These are phyloP conservation scores for Brachypterus glaber DNA, from an alignment of 2,888 invertebrate species.

Conservation along the genomic window DNA sequence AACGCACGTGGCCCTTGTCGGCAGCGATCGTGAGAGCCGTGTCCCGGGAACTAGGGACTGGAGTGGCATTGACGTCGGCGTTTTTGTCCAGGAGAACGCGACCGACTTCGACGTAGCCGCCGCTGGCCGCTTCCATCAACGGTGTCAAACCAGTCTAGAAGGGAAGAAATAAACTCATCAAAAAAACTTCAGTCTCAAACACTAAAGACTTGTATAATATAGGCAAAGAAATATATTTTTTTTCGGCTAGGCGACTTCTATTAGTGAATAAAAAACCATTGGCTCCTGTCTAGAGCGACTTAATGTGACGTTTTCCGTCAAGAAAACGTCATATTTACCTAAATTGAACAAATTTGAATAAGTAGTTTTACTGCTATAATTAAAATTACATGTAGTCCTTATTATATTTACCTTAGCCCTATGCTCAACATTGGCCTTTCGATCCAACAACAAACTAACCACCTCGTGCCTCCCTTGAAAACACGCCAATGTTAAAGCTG, in stretches of 20 bases:
- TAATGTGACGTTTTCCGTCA: too few relatives aligned
- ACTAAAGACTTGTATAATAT: background rate
- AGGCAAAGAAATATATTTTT: too few relatives aligned
- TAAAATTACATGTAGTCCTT: too few relatives aligned
- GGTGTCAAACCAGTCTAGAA: constrained; percentile 89
- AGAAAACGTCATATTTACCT: too few relatives aligned
- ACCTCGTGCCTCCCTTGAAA: constrained; percentile 99
- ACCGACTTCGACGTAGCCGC: constrained; percentile 98
- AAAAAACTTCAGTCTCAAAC: too few relatives aligned
- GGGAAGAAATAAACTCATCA: too few relatives aligned
- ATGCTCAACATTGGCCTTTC: constrained; percentile 98
- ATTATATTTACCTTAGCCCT: constrained; percentile 70
- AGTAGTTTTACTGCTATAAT: too few relatives aligned
- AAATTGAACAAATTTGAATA: too few relatives aligned
- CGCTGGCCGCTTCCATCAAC: constrained; percentile 98
- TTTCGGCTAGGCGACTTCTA: too few relatives aligned
- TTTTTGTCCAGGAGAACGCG: constrained; percentile 90
- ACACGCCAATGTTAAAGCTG: constrained; percentile 95
- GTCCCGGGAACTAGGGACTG: constrained; percentile 95
- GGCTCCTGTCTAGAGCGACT: too few relatives aligned
- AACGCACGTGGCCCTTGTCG: constrained; percentile 97
- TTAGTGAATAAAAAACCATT: too few relatives aligned
- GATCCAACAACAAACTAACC: constrained; percentile 87
- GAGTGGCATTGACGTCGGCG: constrained; percentile 97
- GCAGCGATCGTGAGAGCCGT: constrained; percentile 98